These are phyloP conservation scores for Galemys pyrenaicus DNA, from an alignment of 2,113 vertebrate genomes.

Conservation along the genomic window DNA sequence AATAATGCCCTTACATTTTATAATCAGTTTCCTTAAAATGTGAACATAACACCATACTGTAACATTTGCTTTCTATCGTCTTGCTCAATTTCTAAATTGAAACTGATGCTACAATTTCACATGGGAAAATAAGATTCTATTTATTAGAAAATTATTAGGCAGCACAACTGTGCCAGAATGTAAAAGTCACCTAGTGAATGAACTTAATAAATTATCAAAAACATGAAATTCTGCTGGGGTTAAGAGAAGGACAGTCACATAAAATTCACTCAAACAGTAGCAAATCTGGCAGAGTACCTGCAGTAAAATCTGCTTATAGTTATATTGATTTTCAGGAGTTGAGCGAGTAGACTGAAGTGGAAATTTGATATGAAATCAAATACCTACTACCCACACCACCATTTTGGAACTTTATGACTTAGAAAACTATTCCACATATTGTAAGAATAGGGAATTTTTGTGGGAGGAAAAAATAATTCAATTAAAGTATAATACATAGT, in stretches of 20 bases:
- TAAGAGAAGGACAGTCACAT: constrained; percentile 25
- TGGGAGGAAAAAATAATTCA: background rate
- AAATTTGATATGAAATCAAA: background rate
- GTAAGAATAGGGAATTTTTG: background rate
- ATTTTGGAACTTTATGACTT: background rate
- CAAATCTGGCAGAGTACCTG: background rate
- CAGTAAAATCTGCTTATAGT: background rate
- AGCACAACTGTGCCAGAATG: background rate
- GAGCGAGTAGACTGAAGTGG: background rate
- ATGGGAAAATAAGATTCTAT: constrained; percentile 13
- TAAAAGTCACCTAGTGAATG: background rate
- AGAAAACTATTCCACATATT: background rate
- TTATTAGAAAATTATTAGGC: constrained; percentile 43
- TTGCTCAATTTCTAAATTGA: constrained; percentile 45
- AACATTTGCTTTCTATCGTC: background rate
- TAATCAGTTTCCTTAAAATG: constrained; percentile 18
- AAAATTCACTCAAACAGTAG: constrained; percentile 28
- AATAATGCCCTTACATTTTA: background rate
- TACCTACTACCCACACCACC: background rate
- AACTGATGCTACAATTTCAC: background rate
- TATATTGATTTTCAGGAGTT: constrained; percentile 27
- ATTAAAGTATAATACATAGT: background rate
- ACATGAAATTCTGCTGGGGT: background rate
- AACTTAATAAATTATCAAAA: constrained; percentile 42
- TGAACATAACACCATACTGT: background rate